A percentile compares a stretch with the other conserved stretches of the same genome.
phyloP scores from a whole-genome alignment of 23 tunicate genomes.

The Ciona savignyi region DNA sequence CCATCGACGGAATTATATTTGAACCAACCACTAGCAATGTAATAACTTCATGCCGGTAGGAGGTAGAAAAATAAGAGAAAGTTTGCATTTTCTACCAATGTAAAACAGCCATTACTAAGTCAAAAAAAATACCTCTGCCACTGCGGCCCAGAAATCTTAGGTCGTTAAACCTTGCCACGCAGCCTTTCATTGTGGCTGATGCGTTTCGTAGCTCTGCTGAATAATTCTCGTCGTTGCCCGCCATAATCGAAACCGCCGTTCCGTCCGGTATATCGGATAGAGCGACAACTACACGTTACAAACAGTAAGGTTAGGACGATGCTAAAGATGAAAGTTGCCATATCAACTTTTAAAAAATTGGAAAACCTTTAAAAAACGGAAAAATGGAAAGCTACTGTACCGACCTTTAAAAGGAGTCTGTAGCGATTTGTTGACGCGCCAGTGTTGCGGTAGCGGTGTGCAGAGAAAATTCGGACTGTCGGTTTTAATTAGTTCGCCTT shows the following conservation, averaged over 20 bases:
- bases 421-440: slow-evolving; percentile 96
- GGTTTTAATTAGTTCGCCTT: slow-evolving; percentile 83
- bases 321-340: background rate
- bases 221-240: slow-evolving; percentile 98
- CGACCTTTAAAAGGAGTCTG: slow-evolving; percentile 94
- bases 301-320: no score
- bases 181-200: slow-evolving; percentile 76
- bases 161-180: slow-evolving; percentile 96
- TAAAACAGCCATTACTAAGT: no score
- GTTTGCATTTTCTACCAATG: no score
- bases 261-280: slow-evolving; percentile 97
- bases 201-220: slow-evolving; percentile 95
- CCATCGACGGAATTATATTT: no score
- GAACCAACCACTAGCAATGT: no score
- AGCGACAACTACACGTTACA: slow-evolving; percentile 57
- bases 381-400: background rate
- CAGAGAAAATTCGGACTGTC: slow-evolving; percentile 97
- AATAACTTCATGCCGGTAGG: no score
- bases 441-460: slow-evolving; percentile 97
- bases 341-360: background rate
- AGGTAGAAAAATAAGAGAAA: no score
- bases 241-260: slow-evolving; percentile 88
- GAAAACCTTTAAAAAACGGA: background rate
- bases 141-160: slow-evolving; percentile 92
- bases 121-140: slow-evolving; percentile 91